Evolutionary conservation across 1,140 invertebrate species (phyloP), one percentile per base, ranked within the genome.

Genomic region (Gryon sp.): DNA sequence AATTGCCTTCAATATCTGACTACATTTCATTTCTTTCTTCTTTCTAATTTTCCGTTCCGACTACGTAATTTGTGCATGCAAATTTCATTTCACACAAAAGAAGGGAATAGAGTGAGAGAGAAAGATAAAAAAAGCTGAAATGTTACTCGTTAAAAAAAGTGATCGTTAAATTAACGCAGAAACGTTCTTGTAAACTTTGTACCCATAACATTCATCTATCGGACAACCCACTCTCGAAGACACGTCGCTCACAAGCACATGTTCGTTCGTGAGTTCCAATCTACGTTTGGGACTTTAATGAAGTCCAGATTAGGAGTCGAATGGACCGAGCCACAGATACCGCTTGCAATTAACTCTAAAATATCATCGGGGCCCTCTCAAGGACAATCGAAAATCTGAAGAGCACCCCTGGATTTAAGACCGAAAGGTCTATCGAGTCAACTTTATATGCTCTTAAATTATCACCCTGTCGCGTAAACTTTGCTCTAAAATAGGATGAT

Each of bases 251-350:
- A 11, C 26, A 8, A 22, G 55, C 28, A 22, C 16, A n/a, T n/a
- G n/a, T n/a, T n/a, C n/a, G 41, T 30, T 50, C 38, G 18, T 69
- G 59, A 70, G 66, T 80, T 76, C 53, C 65, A 80, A 79, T 84
- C 83, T 41, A 72, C 41, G 72, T 74, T 80, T 70, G 62, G 50
- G 63, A 68, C 74, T 79, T 79, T 87, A 87, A 87, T 87, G 84
- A 87, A 86, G 80, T 82, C 74, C 70, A 87, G 84, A 86, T 87
- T 87, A 87, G 84, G 80, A 82, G 80, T 83, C 66, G 76, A 77
- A 55, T 28, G 55, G 62, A 68, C 60, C 57, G 72, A 70, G 52
- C 79, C 66, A 72, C 78, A 82, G 84, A 85, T 86, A 86, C 81
- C 74, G 78, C 53, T 74, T 32, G 82, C 80, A 86, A 87, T 86